Base-by-base conservation (phyloP, 2,113 vertebrate genomes). In the Lethenteron reissneri region DNA sequence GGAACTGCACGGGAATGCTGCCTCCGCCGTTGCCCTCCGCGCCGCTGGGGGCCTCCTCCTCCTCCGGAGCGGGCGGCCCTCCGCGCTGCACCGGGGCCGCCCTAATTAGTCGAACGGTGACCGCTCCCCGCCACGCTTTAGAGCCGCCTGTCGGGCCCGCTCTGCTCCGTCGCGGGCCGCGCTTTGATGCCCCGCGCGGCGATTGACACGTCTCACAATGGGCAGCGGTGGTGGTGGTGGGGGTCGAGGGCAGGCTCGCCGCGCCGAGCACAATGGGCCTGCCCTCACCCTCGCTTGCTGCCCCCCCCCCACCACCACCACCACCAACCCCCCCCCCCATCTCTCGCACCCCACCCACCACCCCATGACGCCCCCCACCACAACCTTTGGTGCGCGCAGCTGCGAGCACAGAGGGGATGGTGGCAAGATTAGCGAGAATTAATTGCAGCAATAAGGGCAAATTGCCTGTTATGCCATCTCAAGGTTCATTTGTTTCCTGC, bases 191-290 rank as follows among this genome's bases (percentile, higher is more conserved):
- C 64, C 64, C n/a, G 25, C 41, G 25, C n/a, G 2, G 64, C 64
- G 64, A 68, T 68, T 68, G 64, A 68, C 64, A 68, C 64, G 64
- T 68, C 25, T 11, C 64, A 68, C 64, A 68, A 68, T 68, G 25
- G 25, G 11, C 64, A 17, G 64, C n/a, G 64, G 25, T n/a, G n/a
- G 25, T 85, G 41, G 41, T 41, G 41, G 41, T 41, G 41, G 41
- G 41, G 41, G 41, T 3, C 7, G 41, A 41, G 41, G 41, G 41
- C 41, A 41, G 41, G 41, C 41, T 41, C 41, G 41, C 41, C 41
- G 41, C 41, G 41, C 41, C 41, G 41, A 41, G 41, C 41, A 41
- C 41, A 41, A 41, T 41, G 41, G 41, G 41, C 41, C 64, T 68
- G 64, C 11, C n/a, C n/a, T 68, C 62, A 21, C 62, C 21, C 62